Percentiles rank a stretch among this genome's conserved stretches.
These are phyloP conservation scores for Campoplex capitator DNA, from an alignment of 2,888 invertebrate species.

Conservation along the genomic window DNA sequence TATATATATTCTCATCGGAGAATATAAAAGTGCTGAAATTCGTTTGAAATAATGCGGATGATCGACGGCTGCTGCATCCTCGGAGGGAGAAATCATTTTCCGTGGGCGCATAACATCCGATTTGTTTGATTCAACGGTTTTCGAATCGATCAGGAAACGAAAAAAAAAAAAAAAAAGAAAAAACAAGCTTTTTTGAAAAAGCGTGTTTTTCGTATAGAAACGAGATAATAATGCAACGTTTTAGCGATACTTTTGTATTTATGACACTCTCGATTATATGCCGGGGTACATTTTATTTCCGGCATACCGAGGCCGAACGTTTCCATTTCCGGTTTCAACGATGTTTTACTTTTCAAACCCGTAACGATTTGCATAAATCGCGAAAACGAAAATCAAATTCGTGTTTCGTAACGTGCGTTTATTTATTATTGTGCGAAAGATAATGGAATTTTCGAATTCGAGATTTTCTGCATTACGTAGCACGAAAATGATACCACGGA, in stretches of 20 bases:
- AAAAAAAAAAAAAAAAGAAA: constrained; percentile 13
- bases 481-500: constrained; percentile 45
- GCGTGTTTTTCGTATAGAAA: neutral
- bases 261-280: constrained; percentile 53
- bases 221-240: neutral
- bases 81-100: neutral
- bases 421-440: neutral
- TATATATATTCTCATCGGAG: neutral
- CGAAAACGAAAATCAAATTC: constrained; percentile 57
- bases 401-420: constrained; percentile 26
- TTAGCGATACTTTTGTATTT: neutral
- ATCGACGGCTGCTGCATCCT: neutral
- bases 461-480: constrained; percentile 43
- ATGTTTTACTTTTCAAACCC: constrained; percentile 71
- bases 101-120: neutral
- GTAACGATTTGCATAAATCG: constrained; percentile 75
- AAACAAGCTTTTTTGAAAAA: constrained; percentile 16
- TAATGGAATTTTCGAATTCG: constrained; percentile 47
- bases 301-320: constrained; percentile 65
- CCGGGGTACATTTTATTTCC: constrained; percentile 75
- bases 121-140: constrained; percentile 5
- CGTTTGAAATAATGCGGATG: neutral
- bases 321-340: constrained; percentile 74
- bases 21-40: neutral
- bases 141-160: neutral